Base-by-base conservation (phyloP, 2,888 invertebrate genomes). In the Andrena hattorfiana region DNA sequence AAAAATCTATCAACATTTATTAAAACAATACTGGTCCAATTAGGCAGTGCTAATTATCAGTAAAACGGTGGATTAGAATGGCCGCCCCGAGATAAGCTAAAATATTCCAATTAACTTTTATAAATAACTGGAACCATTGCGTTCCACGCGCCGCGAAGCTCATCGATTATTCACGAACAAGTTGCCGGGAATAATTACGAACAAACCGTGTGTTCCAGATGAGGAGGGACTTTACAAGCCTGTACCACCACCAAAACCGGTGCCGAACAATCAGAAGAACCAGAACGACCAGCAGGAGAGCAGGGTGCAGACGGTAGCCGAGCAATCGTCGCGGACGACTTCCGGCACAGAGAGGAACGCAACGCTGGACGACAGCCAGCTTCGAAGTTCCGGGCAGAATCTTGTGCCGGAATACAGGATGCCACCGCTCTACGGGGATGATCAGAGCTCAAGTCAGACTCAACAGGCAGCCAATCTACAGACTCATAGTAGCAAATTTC, bases 401-500 rank as follows among this genome's bases (percentile, higher is more conserved):
- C 67, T 82, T 69, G 85, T 88, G 73, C 92, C 92, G 77, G 91
- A 92, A 87, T 93, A 93, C 92, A 93, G 92, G 87, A 93, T 93
- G 93, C 92, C 93, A 90, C 92, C 93, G 77, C 87, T 94, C 81
- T 93, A 94, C 90, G 94, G 93, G 84, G 94, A 94, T 80, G 93
- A 93, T 91, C 94, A 89, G 90, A 94, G 87, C 91, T 95, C 94
- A 92, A 94, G 91, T 94, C 94, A 90, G 91, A 93, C 91, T 83
- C 94, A 90, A 92, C 93, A 89, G 92, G 94, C 90, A 91, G 93
- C 92, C 63, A 93, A 91, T 88, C 95, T 97, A 23, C 97, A 97
- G 93, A 97, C 97, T 35, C 97, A 97, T 94, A 97, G 97, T 88
- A 96, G 96, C 89, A 97, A 97, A 93, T 97, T 97, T 94, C 97